These are phyloP conservation scores for Epistrophe grossulariae DNA, from an alignment of 2,888 invertebrate genomes.

Conservation along the genomic window DNA sequence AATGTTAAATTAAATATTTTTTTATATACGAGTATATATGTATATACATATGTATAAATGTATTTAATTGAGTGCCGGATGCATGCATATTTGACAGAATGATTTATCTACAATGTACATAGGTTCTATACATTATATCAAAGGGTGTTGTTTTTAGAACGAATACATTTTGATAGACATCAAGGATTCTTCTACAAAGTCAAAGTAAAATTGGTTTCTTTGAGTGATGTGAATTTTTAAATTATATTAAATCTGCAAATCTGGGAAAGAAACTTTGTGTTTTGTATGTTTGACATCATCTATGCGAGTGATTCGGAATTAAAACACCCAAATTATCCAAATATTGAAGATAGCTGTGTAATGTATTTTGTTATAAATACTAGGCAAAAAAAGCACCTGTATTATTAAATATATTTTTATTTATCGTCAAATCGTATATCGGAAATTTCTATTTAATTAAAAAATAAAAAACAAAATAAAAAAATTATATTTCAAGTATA, in stretches of 20 bases:
- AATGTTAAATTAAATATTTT: background rate
- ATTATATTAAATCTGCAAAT: background rate
- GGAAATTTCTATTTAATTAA: too few species aligned
- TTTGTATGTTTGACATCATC: background rate
- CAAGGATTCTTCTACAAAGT: background rate
- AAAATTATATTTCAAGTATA: too few species aligned
- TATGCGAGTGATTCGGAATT: background rate
- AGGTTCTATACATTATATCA: background rate
- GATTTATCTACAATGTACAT: background rate
- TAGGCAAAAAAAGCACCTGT: too few species aligned
- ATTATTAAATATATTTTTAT: too few species aligned
- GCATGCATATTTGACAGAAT: constrained; percentile 1
- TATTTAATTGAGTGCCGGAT: constrained; percentile 1
- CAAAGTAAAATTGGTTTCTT: background rate
- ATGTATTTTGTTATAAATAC: too few species aligned
- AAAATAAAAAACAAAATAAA: too few species aligned
- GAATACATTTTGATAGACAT: constrained; percentile 3
- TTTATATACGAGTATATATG: background rate
- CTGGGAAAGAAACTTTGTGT: background rate
- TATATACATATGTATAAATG: background rate
- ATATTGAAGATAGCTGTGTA: too few species aligned
- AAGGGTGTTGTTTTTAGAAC: constrained; percentile 8
- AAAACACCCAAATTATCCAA: background rate
- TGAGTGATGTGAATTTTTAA: constrained; percentile 1
- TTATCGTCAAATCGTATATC: too few species aligned